Evolutionary conservation across 2,113 vertebrate genomes (phyloP).

Genomic region (Halichoeres trimaculatus): DNA sequence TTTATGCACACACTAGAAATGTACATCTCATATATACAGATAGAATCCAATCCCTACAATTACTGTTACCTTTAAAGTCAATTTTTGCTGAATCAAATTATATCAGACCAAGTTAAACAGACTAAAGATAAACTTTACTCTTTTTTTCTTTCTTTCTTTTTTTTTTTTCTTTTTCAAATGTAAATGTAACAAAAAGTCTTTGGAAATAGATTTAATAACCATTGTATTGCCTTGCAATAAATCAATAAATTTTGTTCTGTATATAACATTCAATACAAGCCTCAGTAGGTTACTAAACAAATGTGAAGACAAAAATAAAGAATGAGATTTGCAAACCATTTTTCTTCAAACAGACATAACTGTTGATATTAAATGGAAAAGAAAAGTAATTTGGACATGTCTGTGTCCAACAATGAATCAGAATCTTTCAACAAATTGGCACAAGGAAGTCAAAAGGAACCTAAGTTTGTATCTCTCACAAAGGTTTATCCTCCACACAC

Average conservation of each 20-base stretch:
- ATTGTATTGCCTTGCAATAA: slow-evolving; percentile 59
- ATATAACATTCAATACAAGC: slow-evolving; percentile 58
- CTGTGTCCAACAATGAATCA: not conserved
- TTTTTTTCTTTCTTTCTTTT: no score
- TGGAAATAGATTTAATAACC: slow-evolving; percentile 57
- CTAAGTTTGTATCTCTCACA: slow-evolving; percentile 2
- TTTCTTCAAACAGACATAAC: not conserved
- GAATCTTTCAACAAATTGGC: slow-evolving; percentile 17
- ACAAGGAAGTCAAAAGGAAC: slow-evolving; percentile 23
- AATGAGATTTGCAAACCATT: not conserved
- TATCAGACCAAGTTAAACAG: slow-evolving; percentile 27
- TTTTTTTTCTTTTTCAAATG: not conserved
- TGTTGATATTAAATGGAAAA: not conserved
- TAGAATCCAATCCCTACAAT: slow-evolving; percentile 49
- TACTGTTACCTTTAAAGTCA: slow-evolving; percentile 33
- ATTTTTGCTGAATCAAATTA: slow-evolving; percentile 27
- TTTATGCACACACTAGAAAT: slow-evolving; percentile 61
- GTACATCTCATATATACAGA: slow-evolving; percentile 65
- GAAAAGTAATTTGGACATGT: not conserved
- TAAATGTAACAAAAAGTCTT: slow-evolving; percentile 58
- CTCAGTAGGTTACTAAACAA: slow-evolving; percentile 27
- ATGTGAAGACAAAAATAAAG: not conserved
- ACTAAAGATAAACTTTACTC: slow-evolving; percentile 8
- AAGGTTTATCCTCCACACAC: not conserved
- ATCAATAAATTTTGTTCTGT: slow-evolving; percentile 41